These are phyloP conservation scores for Pediacus dermestoides DNA, from an alignment of 2,888 invertebrate genomes.

Conservation along the genomic window DNA sequence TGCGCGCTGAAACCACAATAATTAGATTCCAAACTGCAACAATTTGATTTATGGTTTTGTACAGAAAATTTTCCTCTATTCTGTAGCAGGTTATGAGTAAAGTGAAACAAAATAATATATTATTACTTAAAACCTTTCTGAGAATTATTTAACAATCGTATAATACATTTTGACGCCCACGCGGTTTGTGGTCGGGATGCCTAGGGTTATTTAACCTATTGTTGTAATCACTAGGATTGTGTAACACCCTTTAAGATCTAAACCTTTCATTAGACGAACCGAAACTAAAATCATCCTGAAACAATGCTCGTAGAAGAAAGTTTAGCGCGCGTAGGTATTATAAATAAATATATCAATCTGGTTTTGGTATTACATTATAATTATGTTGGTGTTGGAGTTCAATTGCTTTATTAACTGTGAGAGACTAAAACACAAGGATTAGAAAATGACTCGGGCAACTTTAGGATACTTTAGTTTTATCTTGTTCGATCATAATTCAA, in stretches of 20 bases:
- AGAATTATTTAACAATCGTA: conserved; percentile 40
- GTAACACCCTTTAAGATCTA: conserved; percentile 31
- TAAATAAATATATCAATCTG: conserved; percentile 8
- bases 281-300: conserved; percentile 23
- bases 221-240: conserved; percentile 38
- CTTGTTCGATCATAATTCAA: too few relatives aligned
- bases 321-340: conserved; percentile 6
- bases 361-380: too few relatives aligned
- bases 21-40: too few relatives aligned
- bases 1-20: too few relatives aligned
- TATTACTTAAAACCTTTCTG: conserved; percentile 34
- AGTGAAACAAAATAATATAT: conserved; percentile 28
- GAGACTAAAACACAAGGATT: too few relatives aligned
- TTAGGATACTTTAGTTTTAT: too few relatives aligned
- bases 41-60: too few relatives aligned
- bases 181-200: conserved; percentile 29
- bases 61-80: too few relatives aligned
- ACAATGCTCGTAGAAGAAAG: conserved; percentile 20
- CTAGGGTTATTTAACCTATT: conserved; percentile 43
- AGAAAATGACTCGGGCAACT: too few relatives aligned
- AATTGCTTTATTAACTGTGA: too few relatives aligned
- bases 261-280: conserved; percentile 30
- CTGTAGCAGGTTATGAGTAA: too few relatives aligned
- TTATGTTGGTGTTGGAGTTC: too few relatives aligned
- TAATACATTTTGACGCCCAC: conserved; percentile 40